A percentile compares a stretch with the other conserved stretches of the same genome.
Evolutionary conservation across 2,113 vertebrate genomes (phyloP).

Genomic region (Scomber colias): DNA sequence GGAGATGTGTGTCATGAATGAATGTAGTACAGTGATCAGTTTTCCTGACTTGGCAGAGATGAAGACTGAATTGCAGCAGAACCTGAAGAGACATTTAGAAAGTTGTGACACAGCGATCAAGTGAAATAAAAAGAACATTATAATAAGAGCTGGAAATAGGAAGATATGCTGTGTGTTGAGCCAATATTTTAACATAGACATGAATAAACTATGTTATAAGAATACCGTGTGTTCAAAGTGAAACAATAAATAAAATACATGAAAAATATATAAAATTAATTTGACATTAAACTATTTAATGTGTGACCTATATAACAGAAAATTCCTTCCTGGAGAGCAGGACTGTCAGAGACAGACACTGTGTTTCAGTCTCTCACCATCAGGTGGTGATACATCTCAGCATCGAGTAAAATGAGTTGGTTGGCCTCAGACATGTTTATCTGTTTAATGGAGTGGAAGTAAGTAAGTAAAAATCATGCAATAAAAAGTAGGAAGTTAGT

Average conservation of each 20-base stretch:
- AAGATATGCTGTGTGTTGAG: neutral
- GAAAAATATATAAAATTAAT: no score
- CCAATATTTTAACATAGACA: neutral
- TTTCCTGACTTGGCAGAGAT: constrained; percentile 53
- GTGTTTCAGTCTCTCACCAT: neutral
- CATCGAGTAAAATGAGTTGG: neutral
- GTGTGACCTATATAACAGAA: neutral
- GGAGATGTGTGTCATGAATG: constrained; percentile 73
- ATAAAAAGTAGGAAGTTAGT: no score
- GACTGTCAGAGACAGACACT: neutral
- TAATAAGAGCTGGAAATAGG: neutral
- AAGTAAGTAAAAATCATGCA: no score
- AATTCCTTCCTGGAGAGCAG: neutral
- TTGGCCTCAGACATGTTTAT: no score
- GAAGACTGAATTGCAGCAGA: constrained; percentile 1
- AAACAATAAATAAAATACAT: no score
- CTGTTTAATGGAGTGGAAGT: no score
- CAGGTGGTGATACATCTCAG: neutral
- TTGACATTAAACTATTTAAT: no score
- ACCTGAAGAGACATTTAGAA: neutral
- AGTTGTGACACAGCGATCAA: neutral
- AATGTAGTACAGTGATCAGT: constrained; percentile 73
- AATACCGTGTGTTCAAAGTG: neutral
- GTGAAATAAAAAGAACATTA: neutral
- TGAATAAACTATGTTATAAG: neutral